A percentile compares a stretch with the other conserved stretches of the same genome.
Evolutionary conservation across 2,888 invertebrate genomes (phyloP).

Genomic region (Urechis unicinctus): DNA sequence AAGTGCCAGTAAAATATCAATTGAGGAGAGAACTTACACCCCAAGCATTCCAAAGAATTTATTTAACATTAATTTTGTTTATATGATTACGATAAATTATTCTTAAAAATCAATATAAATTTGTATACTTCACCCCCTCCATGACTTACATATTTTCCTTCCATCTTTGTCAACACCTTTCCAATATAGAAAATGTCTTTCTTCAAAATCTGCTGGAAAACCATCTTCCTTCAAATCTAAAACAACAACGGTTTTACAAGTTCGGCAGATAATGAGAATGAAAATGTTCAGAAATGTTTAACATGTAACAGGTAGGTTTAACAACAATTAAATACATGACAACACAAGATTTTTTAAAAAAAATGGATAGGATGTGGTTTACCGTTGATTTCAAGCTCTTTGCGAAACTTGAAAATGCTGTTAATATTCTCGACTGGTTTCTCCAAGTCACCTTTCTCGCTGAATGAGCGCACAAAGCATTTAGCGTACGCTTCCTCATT

Average conservation of each 20-base stretch:
- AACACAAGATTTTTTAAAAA: too few species aligned
- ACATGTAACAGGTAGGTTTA: too few species aligned
- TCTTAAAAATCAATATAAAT: too few species aligned
- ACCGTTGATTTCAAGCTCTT: slow-evolving; percentile 60
- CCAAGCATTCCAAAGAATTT: background rate
- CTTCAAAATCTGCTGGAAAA: slow-evolving; percentile 66
- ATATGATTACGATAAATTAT: too few species aligned
- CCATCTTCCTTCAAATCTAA: slow-evolving; percentile 57
- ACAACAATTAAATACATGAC: background rate
- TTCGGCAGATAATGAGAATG: too few species aligned
- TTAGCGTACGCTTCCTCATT: slow-evolving; percentile 33
- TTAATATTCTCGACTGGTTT: slow-evolving; percentile 70
- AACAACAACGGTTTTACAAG: too few species aligned
- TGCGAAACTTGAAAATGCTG: slow-evolving; percentile 75
- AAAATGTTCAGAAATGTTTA: too few species aligned
- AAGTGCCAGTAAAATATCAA: too few species aligned
- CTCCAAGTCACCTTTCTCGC: slow-evolving; percentile 66
- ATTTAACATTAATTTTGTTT: too few species aligned
- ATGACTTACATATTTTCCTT: slow-evolving; percentile 35
- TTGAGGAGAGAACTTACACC: background rate
- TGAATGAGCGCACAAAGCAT: slow-evolving; percentile 58
- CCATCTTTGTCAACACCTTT: slow-evolving; percentile 76
- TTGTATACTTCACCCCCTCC: too few species aligned
- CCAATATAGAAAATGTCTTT: slow-evolving; percentile 61
- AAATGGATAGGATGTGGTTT: too few species aligned